phyloP scores from a whole-genome alignment of 1,140 invertebrate genomes.

The Tetranychus urticae region DNA sequence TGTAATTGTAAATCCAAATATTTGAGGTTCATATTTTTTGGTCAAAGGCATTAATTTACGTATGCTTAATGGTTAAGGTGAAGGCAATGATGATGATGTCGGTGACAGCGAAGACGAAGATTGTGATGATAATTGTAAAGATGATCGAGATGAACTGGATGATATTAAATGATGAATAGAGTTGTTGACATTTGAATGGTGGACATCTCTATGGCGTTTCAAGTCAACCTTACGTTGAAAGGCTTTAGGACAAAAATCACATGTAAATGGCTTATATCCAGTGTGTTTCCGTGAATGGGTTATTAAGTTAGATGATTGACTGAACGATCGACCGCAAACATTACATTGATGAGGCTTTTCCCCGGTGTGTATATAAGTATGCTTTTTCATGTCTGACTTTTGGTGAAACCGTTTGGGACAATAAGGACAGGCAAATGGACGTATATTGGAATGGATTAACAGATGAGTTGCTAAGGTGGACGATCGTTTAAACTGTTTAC shows the following conservation, averaged over 20 bases:
- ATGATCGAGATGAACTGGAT: too few relatives aligned
- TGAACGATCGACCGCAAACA: slow-evolving; percentile 23
- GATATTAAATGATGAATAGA: too few relatives aligned
- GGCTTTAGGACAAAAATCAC: slow-evolving; percentile 65
- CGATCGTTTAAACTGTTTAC: slow-evolving; percentile 23
- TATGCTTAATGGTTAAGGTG: too few relatives aligned
- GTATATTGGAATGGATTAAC: slow-evolving; percentile 35
- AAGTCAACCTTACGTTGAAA: slow-evolving; percentile 66
- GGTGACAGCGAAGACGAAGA: too few relatives aligned
- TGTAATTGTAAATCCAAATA: too few relatives aligned
- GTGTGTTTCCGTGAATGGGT: slow-evolving; percentile 95
- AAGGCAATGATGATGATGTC: too few relatives aligned
- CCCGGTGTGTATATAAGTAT: slow-evolving; percentile 34
- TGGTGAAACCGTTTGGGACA: slow-evolving; percentile 39
- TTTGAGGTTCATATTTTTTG: too few relatives aligned
- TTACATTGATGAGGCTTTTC: slow-evolving; percentile 26
- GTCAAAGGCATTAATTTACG: too few relatives aligned
- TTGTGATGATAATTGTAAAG: too few relatives aligned
- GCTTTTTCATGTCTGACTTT: slow-evolving; percentile 45
- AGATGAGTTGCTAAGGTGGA: slow-evolving; percentile 36
- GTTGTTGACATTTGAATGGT: slow-evolving; percentile 31
- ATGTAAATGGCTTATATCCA: slow-evolving; percentile 83
- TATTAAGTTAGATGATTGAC: slow-evolving; percentile 93
- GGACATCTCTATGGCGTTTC: slow-evolving; percentile 73
- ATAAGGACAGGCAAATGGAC: slow-evolving; percentile 26